Base-by-base conservation (phyloP, 2,797 vertebrate genomes). In the Fistularia tabacaria region DNA sequence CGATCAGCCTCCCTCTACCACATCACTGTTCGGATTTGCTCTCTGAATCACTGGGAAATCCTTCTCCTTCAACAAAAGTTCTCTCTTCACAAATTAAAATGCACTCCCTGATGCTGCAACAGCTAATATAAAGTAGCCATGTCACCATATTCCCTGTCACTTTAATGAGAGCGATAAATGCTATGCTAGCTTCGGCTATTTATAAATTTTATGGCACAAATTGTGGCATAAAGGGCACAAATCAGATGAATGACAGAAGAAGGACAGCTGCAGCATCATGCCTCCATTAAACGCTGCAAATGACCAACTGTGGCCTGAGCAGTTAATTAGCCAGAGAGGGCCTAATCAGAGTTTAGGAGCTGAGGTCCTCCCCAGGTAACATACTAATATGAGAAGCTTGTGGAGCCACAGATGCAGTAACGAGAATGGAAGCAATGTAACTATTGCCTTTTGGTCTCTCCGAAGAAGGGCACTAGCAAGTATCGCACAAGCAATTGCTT, bases 201-300 rank as follows among this genome's bases (percentile, higher is more conserved):
- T 84, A 76, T 80, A 77, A 36, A 58, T 85, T 85, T 85, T 74
- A 87, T 71, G 84, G 83, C 81, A 74, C 73, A 84, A 87, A 87
- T 81, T 77, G 76, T 57, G 55, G 78, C 65, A 74, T 81, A 82
- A 87, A 88, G 77, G 86, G 76, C 80, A 83, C 73, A 77, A 82
- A 84, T 85, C 82, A 74, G 69, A 76, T 61, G 77, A 83, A 81
- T 87, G 88, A 86, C 85, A 73, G 78, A 81, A 79, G 76, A 90
- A 87, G 84, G 88, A 85, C 89, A 88, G 88, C 83, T 87, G 85
- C 74, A 38, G 64, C 74, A 43, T 75, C 65, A 46, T 75, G 69
- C 83, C 77, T 76, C 83, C 76, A 88, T 90, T 88, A 89, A 86
- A 84, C 54, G 74, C 85, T 64, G 84, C 83, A 89, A 89, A 89